Evolutionary conservation across 2,888 invertebrate species (phyloP).

Genomic region (Pristionchus maxplancki): DNA sequence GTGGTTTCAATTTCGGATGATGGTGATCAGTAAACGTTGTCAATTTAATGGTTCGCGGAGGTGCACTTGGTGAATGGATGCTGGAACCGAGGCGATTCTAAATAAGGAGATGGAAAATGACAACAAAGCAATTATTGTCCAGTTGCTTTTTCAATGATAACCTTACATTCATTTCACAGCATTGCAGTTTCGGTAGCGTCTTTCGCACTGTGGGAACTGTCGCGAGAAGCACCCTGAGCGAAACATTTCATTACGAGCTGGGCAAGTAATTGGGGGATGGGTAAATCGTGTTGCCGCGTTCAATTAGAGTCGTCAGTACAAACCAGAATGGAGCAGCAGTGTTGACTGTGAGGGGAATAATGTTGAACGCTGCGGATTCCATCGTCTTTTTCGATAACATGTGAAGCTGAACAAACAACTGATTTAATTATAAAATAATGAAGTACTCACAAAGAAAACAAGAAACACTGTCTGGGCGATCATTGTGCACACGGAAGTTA

Average conservation of each 20-base stretch:
- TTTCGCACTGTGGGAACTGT: not conserved
- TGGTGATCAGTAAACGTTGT: not conserved
- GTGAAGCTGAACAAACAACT: not conserved
- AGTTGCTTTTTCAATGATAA: no score
- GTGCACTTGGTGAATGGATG: not conserved
- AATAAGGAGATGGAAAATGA: no score
- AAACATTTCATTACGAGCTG: no score
- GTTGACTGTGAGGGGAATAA: not conserved
- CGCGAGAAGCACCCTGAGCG: not conserved
- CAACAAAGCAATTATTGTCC: no score
- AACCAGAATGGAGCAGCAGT: not conserved
- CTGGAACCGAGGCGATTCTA: not conserved
- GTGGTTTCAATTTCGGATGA: not conserved
- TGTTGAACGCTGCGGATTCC: not conserved
- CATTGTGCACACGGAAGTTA: not conserved
- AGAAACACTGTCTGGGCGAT: not conserved
- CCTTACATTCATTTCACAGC: not conserved
- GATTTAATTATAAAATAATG: not conserved
- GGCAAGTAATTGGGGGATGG: no score
- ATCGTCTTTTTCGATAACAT: not conserved
- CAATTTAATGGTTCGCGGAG: not conserved
- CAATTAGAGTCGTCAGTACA: no score
- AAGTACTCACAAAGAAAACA: not conserved
- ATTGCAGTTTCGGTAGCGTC: not conserved
- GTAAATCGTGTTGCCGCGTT: no score